A percentile compares a stretch with the other conserved stretches of the same genome.
Conservation (phyloP, 2,888 invertebrate genomes). For the Nemotelus pantherinus region DNA sequence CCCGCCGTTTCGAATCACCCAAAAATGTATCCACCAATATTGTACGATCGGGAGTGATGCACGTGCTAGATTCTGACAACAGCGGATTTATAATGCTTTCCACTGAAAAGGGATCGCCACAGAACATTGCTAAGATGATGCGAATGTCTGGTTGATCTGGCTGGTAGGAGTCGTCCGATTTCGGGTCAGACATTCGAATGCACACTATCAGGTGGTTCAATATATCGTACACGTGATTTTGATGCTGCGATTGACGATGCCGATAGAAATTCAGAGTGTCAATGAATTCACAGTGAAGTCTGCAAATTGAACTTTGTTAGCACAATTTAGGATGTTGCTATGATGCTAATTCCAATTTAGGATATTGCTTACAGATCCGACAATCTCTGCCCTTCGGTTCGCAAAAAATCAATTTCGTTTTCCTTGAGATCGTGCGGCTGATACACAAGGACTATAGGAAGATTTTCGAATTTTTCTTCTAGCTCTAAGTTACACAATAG, state of each 20-base stretch:
- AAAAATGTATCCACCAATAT: conserved; percentile 92
- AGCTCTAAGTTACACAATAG: conserved; percentile 88
- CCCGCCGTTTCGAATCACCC: conserved; percentile 87
- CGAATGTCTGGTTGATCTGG: conserved; percentile 67
- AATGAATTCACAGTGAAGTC: conserved; percentile 63
- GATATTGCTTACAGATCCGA: conserved; percentile 76
- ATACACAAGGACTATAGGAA: conserved; percentile 91
- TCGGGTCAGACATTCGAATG: conserved; percentile 62
- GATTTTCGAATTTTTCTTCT: conserved; percentile 87
- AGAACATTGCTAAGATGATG: conserved; percentile 95
- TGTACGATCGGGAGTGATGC: conserved; percentile 74
- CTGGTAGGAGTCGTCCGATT: conserved; percentile 62
- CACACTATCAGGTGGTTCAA: conserved; percentile 64
- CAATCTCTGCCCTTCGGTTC: conserved; percentile 89
- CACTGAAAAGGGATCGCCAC: conserved; percentile 92
- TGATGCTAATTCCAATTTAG: neutral
- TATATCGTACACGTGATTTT: conserved; percentile 65
- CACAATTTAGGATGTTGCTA: neutral
- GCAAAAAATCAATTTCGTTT: conserved; percentile 83
- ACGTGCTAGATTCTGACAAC: conserved; percentile 85
- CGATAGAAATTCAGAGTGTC: conserved; percentile 58
- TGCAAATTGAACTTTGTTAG: conserved; percentile 15
- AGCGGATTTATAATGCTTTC: conserved; percentile 90
- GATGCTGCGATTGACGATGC: conserved; percentile 63
- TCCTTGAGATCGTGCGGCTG: conserved; percentile 85